Evolutionary conservation across 1,140 invertebrate genomes (phyloP).

Genomic region (Heliconius melpomene): DNA sequence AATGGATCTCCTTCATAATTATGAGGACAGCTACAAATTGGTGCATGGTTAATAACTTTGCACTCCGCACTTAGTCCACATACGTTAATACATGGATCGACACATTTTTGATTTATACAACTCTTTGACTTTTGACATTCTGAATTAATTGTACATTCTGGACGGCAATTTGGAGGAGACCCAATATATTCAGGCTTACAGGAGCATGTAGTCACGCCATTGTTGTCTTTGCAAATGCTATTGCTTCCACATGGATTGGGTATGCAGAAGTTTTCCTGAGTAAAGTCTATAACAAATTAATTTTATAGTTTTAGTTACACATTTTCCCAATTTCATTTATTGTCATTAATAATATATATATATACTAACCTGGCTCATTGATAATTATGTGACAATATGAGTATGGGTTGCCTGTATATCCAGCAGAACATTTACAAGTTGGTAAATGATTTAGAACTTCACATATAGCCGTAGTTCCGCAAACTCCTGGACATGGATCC

Average conservation of each 20-base stretch:
- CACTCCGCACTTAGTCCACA: slow-evolving; percentile 90
- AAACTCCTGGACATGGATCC: slow-evolving; percentile 86
- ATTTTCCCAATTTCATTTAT: slow-evolving; percentile 82
- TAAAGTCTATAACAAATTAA: slow-evolving; percentile 58
- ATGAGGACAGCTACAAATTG: slow-evolving; percentile 85
- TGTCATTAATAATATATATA: background rate
- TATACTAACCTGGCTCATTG: slow-evolving; percentile 75
- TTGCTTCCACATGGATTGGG: slow-evolving; percentile 89
- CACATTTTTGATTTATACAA: slow-evolving; percentile 86
- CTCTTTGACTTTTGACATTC: slow-evolving; percentile 92
- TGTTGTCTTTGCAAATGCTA: slow-evolving; percentile 85
- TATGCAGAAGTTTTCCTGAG: slow-evolving; percentile 82
- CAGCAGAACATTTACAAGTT: slow-evolving; percentile 85
- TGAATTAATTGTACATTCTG: slow-evolving; percentile 89
- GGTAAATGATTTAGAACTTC: slow-evolving; percentile 86
- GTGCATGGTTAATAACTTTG: slow-evolving; percentile 88
- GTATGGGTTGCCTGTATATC: slow-evolving; percentile 85
- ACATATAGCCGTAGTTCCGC: slow-evolving; percentile 85
- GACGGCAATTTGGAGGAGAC: slow-evolving; percentile 84
- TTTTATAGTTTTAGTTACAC: slow-evolving; percentile 81
- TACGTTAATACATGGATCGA: slow-evolving; percentile 85
- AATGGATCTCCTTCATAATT: slow-evolving; percentile 86
- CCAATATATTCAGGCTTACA: slow-evolving; percentile 84
- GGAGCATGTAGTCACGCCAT: slow-evolving; percentile 82
- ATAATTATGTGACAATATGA: slow-evolving; percentile 82